Base-by-base conservation (phyloP, 1,140 invertebrate genomes). In the Oedothorax gibbosus region DNA sequence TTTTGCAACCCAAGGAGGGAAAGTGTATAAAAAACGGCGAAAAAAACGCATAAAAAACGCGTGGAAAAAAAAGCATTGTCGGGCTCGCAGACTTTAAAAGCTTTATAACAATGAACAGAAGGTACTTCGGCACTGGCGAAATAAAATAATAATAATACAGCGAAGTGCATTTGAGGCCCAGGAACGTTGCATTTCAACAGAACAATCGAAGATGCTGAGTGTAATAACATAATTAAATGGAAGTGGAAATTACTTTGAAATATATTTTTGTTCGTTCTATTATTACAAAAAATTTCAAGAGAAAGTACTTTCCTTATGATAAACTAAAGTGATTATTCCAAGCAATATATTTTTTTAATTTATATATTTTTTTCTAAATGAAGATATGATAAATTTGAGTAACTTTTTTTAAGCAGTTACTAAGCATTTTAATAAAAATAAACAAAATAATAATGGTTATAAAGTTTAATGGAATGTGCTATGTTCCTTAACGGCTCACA, bases 71-170 rank as follows among this genome's bases (percentile, higher is more conserved):
- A 35, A 35, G 49, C 20, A 66, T 66, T 66, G 64, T 21, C 20
- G 7, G 50, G 69, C 5, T 53, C 50, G 69, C 69, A 71, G 69
- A 18, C n/a, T 10, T 71, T 51, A 49, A 71, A 71, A 18, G 11
- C 69, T 49, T 35, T 35, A 35, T 35, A 53, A 71, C 69, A 71
- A 71, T 71, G 69, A 71, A 18, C 54, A 71, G 54, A 53, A 53
- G 50, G 54, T 71, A 35, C 35, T 35, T 35, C 35, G 35, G 69
- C 15, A 53, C 50, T 18, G 69, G n/a, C n/a, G 69, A 71, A 78
- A 78, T 64, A 20, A 78, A 75, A 75, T 11, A 78, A 77, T 11
- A 78, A 77, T 64, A 64, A 18, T 18, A 78, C 60, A 64, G n/a
- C 18, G 14, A 51, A 65, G 35, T 65, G 65, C 65, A 78, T 20